Evolutionary conservation across 2,113 vertebrate species (phyloP), one percentile per base, ranked within the genome.

Genomic region (Sylvilagus bachmani): DNA sequence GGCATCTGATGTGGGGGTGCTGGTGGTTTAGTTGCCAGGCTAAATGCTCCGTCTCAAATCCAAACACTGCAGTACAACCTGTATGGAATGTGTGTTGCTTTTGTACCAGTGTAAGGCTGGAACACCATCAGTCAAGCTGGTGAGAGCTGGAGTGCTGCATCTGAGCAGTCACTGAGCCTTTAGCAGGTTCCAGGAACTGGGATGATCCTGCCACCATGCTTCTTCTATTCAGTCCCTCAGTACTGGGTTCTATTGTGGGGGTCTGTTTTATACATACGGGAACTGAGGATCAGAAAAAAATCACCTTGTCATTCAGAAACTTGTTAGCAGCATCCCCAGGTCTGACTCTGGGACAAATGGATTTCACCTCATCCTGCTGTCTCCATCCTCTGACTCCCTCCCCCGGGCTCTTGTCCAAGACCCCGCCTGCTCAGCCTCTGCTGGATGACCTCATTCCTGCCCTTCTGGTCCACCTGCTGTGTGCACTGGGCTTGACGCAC

Each of bases 191-290:
- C 49, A 6, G 3, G 71, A 49, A 64, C 13, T 2, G 53, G 31
- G 12, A 3, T 33, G 55, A 73, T 29, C 3, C 2, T 1, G 2
- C n/a, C 6, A 21, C 11, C 1, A 1, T 0, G 21, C 10, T 10
- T 36, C 24, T 1, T n/a, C 62, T 29, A 71, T 78, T 58, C 44
- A 33, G 53, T 62, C 29, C 36, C 66, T 31, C 29, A 55, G 49
- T 62, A 58, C 61, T 78, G 44, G 33, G 16, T 25, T 24, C 36
- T 9, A 17, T 21, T 33, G 58, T 81, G 10, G 27, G 27, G 58
- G n/a, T 21, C 53, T 66, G 49, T 64, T 88, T 91, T 25, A n/a
- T 11, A 79, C 87, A 25, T 66, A 31, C 31, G 67, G n/a, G 88
- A 88, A 70, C 66, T 13, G 78, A 75, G 38, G 61, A 10, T 91